phyloP scores from a whole-genome alignment of 2,888 invertebrate species.

The Brachyptera risi region DNA sequence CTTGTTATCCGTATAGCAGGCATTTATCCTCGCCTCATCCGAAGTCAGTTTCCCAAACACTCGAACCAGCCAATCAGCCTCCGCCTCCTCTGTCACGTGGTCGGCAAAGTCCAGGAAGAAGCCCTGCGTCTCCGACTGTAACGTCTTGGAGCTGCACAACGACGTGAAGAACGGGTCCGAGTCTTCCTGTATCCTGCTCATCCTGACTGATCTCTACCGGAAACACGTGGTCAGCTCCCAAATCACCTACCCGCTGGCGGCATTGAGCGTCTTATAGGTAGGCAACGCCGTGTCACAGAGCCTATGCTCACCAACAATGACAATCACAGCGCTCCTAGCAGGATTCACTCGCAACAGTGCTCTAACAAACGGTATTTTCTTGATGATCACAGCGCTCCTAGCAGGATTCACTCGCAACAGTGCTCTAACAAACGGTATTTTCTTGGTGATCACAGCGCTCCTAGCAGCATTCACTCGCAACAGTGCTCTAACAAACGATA shows the following conservation, averaged over 20 bases:
- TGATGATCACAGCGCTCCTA: too few species aligned
- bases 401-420: too few species aligned
- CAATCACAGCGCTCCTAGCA: too few species aligned
- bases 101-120: constrained; percentile 68
- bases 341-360: too few species aligned
- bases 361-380: too few species aligned
- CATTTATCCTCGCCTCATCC: constrained; percentile 56
- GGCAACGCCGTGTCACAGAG: too few species aligned
- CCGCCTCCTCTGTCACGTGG: constrained; percentile 52
- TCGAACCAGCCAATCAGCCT: constrained; percentile 56
- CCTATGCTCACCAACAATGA: too few species aligned
- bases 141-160: constrained; percentile 68
- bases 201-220: background rate
- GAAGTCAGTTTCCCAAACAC: constrained; percentile 55
- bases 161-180: constrained; percentile 49
- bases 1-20: constrained; percentile 51
- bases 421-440: too few species aligned
- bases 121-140: constrained; percentile 69
- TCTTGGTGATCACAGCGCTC: too few species aligned
- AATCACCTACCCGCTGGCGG: background rate
- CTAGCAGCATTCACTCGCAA: too few species aligned
- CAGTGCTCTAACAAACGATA: too few species aligned
- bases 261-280: too few species aligned
- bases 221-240: background rate
- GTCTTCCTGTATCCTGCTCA: constrained; percentile 4